phyloP scores from a whole-genome alignment of 2,888 invertebrate genomes.

The Lasioglossum oenotherae region DNA sequence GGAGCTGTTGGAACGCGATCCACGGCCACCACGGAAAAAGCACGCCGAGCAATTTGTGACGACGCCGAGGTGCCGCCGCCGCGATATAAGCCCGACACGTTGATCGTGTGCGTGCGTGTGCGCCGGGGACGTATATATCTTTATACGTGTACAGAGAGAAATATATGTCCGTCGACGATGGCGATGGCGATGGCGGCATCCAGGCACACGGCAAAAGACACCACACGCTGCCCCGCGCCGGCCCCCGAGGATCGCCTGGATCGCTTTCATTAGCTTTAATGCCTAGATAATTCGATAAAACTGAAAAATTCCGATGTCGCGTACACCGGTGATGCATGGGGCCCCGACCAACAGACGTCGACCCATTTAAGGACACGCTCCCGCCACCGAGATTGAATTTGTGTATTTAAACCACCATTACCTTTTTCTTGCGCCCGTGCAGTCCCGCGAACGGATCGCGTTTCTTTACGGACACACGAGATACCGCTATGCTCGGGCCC shows the following conservation, averaged over 20 bases:
- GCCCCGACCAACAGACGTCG: slow-evolving; percentile 34
- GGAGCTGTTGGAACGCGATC: slow-evolving; percentile 79
- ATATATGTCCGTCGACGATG: slow-evolving; percentile 58
- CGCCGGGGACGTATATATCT: slow-evolving; percentile 61
- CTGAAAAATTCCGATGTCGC: slow-evolving; percentile 82
- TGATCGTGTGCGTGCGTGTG: slow-evolving; percentile 29
- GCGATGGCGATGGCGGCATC: slow-evolving; percentile 52
- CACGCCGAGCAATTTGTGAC: slow-evolving; percentile 78
- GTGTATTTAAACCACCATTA: slow-evolving; percentile 59
- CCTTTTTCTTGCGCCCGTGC: slow-evolving; percentile 44
- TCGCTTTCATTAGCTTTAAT: slow-evolving; percentile 81
- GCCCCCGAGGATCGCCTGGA: slow-evolving; percentile 57
- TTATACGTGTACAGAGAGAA: slow-evolving; percentile 58
- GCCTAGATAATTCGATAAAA: slow-evolving; percentile 83
- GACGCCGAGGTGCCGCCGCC: slow-evolving; percentile 74
- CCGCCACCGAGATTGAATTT: slow-evolving; percentile 49
- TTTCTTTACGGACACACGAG: neutral
- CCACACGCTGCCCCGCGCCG: neutral
- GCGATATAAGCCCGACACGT: slow-evolving; percentile 47
- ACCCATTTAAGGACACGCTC: slow-evolving; percentile 59
- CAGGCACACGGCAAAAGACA: slow-evolving; percentile 48
- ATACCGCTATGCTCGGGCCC: neutral
- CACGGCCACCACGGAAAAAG: slow-evolving; percentile 75
- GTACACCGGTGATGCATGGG: slow-evolving; percentile 77
- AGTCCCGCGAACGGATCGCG: neutral